Percentiles rank a stretch among this genome's conserved stretches.
Evolutionary conservation across 2,113 vertebrate genomes (phyloP).

Genomic region (Antechinus flavipes): DNA sequence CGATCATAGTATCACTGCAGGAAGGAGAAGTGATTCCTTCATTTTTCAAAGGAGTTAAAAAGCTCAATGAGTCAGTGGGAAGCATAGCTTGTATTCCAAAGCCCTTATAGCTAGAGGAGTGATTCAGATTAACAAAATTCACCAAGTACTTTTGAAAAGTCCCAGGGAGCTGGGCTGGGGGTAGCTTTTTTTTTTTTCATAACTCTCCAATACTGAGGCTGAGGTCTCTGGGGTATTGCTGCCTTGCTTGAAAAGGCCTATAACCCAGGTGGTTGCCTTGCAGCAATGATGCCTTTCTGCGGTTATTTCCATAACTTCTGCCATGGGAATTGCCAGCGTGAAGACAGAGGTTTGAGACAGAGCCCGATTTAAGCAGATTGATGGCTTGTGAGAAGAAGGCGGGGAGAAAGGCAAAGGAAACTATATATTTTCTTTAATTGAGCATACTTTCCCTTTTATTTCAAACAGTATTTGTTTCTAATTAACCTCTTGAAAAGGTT

Average conservation of each 20-base stretch:
- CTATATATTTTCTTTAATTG: constrained; percentile 64
- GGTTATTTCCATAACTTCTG: constrained; percentile 59
- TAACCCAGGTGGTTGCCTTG: constrained; percentile 55
- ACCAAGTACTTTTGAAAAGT: neutral
- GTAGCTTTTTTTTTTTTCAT: neutral
- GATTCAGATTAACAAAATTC: neutral
- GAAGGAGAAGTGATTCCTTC: neutral
- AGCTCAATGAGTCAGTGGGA: neutral
- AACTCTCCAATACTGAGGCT: neutral
- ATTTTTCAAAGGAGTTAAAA: neutral
- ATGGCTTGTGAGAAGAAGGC: constrained; percentile 72
- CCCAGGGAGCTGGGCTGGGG: neutral
- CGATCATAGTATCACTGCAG: neutral
- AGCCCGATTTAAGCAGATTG: constrained; percentile 60
- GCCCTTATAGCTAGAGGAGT: neutral
- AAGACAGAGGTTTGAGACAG: constrained; percentile 73
- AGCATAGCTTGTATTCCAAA: neutral
- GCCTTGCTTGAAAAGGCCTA: constrained; percentile 44
- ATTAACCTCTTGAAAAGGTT: neutral
- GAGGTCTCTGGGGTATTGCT: neutral
- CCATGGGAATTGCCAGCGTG: constrained; percentile 66
- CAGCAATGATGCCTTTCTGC: constrained; percentile 62
- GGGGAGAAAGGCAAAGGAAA: constrained; percentile 64
- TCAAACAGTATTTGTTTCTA: neutral
- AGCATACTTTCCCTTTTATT: neutral